Base-by-base conservation (phyloP, 2,888 invertebrate species). In the Epiperipatus broadwayi region DNA sequence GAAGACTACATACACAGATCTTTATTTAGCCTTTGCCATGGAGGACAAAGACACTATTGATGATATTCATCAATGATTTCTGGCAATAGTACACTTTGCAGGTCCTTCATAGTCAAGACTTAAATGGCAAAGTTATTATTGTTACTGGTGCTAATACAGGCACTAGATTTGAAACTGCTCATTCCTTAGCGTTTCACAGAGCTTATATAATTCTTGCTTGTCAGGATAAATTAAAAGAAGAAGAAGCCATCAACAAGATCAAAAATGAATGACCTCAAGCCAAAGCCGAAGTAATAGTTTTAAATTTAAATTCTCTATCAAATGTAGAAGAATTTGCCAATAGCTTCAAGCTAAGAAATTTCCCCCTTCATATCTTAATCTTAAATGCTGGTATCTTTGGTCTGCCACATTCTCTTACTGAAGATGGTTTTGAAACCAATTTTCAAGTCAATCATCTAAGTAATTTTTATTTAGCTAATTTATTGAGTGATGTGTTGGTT, bases 91-190 rank as follows among this genome's bases (percentile, higher is more conserved):
- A 80, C n/a, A n/a, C n/a, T n/a, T n/a, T n/a, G n/a, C n/a, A n/a
- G n/a, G 70, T 85, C 8, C 61, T 93, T 7, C 80, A 84, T 57
- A 89, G 89, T 5, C 67, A 78, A 46, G 87, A 93, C 58, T 64
- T 93, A 40, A 75, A 76, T 38, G 78, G 78, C 1, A 79, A 78
- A 60, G 64, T 76, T 52, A 84, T 79, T 0, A 57, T 95, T 4
- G 69, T 93, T 25, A 93, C 93, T 4, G 93, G 93, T 7, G 79
- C 78, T 1, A 91, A 84, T 61, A 65, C 72, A 44, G 95, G 93
- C 3, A 91, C 95, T 52, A 93, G 91, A 4, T 83, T 70, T 60
- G 91, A 91, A 66, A 91, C 87, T 3, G 83, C 84, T 0, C 71
- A 75, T 49, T 78, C 84, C 0, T 56, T 93, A 41, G 80, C 81